Evolutionary conservation across 1,140 invertebrate genomes (phyloP).

Genomic region (Oncopeltus fasciatus): DNA sequence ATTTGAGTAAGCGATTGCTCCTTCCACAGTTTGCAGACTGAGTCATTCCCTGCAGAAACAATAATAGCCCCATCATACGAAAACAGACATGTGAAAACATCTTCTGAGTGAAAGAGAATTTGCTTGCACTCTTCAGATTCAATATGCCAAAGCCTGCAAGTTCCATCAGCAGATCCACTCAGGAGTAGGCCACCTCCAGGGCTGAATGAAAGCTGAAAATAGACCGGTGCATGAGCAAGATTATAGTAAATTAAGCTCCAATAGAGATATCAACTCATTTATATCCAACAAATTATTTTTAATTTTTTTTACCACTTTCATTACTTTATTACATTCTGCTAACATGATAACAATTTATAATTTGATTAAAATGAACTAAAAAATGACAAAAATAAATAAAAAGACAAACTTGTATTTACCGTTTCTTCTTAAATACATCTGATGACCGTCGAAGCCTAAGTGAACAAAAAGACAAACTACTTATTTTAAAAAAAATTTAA

Average conservation of each 20-base stretch:
- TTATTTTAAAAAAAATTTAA: too few relatives aligned
- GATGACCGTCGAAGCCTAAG: too few relatives aligned
- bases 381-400: too few relatives aligned
- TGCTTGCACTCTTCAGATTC: slow-evolving; percentile 50
- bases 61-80: slow-evolving; percentile 62
- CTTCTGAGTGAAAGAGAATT: slow-evolving; percentile 53
- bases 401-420: too few relatives aligned
- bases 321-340: too few relatives aligned
- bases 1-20: too few relatives aligned
- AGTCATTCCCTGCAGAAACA: slow-evolving; percentile 37
- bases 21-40: slow-evolving; percentile 45
- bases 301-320: background rate
- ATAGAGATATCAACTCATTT: background rate
- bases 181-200: slow-evolving; percentile 52
- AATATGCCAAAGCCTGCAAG: slow-evolving; percentile 57
- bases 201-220: slow-evolving; percentile 54
- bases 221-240: background rate
- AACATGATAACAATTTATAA: too few relatives aligned
- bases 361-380: too few relatives aligned
- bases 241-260: background rate
- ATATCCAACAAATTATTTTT: slow-evolving; percentile 2
- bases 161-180: slow-evolving; percentile 58
- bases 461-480: too few relatives aligned
- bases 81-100: slow-evolving; percentile 65
- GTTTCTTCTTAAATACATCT: too few relatives aligned